These are phyloP conservation scores for Falco naumanni DNA, from an alignment of 2,797 vertebrate species.

Conservation along the genomic window DNA sequence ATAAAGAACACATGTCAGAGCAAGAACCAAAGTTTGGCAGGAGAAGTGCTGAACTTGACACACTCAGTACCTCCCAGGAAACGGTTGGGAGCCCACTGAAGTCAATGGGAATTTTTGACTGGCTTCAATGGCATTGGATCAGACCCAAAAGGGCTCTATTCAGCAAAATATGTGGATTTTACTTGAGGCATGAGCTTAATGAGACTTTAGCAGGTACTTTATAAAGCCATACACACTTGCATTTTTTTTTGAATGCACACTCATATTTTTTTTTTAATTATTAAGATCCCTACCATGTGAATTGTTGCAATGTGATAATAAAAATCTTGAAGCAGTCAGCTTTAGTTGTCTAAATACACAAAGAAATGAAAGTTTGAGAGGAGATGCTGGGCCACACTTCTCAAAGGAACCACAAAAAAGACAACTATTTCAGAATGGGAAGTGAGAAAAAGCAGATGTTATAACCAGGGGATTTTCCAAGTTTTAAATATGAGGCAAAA, in stretches of 20 bases:
- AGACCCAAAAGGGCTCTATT: background rate
- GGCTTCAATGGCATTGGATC: background rate
- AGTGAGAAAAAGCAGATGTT: slow-evolving; percentile 28
- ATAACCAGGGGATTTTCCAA: slow-evolving; percentile 46
- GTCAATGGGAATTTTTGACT: slow-evolving; percentile 47
- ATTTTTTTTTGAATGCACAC: background rate
- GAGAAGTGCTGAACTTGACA: slow-evolving; percentile 34
- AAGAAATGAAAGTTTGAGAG: background rate
- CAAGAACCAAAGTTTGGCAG: background rate
- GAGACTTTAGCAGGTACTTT: background rate
- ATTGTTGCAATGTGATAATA: background rate
- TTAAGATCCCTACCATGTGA: background rate
- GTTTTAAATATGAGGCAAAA: slow-evolving; percentile 21
- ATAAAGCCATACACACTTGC: background rate
- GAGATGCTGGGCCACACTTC: background rate
- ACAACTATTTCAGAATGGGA: slow-evolving; percentile 28
- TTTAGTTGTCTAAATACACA: background rate
- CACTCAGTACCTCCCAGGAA: slow-evolving; percentile 47
- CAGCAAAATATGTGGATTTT: slow-evolving; percentile 27
- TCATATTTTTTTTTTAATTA: background rate
- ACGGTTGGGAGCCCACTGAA: slow-evolving; percentile 9
- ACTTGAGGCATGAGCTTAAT: slow-evolving; percentile 21
- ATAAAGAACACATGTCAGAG: background rate
- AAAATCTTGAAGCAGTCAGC: background rate
- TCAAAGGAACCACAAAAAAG: slow-evolving; percentile 59